Percentiles rank a stretch among this genome's conserved stretches.
These are phyloP conservation scores for Mimachlamys varia DNA, from an alignment of 2,888 invertebrate species.

Conservation along the genomic window DNA sequence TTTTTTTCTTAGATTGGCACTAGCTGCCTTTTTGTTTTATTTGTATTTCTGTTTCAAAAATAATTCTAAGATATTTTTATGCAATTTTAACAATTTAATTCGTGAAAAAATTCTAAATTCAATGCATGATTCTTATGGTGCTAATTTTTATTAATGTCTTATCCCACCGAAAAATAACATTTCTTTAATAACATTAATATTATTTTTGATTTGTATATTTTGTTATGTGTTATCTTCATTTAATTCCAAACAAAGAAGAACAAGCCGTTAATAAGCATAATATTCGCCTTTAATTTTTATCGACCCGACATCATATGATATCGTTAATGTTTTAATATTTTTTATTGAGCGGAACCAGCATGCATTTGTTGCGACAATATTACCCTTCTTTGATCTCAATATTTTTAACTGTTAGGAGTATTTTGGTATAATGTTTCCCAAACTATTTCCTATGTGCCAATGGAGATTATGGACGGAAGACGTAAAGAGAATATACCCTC, in stretches of 20 bases:
- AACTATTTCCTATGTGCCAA: constrained; percentile 55
- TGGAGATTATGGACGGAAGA: constrained; percentile 42
- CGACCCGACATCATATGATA: neutral
- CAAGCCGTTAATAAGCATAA: neutral
- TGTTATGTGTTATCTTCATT: neutral
- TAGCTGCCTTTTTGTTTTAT: neutral
- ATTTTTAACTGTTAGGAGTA: constrained; percentile 37
- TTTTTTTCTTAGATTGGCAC: constrained; percentile 1
- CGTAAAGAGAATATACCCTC: neutral
- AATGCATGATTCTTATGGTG: constrained; percentile 31
- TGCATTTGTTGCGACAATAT: neutral
- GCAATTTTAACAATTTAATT: neutral
- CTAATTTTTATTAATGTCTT: neutral
- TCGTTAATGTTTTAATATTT: neutral
- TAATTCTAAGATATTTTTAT: neutral
- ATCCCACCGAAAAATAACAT: constrained; percentile 16
- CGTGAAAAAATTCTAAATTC: neutral
- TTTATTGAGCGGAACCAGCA: neutral
- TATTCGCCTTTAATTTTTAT: neutral
- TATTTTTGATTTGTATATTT: neutral
- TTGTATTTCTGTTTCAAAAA: neutral
- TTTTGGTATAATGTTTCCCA: constrained; percentile 43
- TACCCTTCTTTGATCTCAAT: constrained; percentile 25
- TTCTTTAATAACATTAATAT: neutral
- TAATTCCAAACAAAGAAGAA: neutral